phyloP scores from a whole-genome alignment of 2,113 vertebrate genomes.

The Cavia porcellus region DNA sequence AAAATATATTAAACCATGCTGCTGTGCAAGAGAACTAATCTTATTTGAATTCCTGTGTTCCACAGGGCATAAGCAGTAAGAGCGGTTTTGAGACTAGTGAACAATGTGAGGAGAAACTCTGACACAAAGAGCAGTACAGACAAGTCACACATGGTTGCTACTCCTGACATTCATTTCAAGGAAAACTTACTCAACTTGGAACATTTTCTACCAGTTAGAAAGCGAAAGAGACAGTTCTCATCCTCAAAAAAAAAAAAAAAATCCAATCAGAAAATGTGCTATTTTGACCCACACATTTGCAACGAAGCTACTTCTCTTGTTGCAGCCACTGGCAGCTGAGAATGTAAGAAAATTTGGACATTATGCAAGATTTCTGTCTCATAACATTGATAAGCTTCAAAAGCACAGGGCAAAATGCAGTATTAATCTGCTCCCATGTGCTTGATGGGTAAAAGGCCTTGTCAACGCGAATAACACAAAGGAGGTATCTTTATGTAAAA shows the following conservation, averaged over 20 bases:
- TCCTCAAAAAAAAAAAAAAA: constrained; percentile 50
- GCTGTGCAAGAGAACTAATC: background rate
- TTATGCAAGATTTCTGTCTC: constrained; percentile 58
- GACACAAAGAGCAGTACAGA: background rate
- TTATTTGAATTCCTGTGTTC: background rate
- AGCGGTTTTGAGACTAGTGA: background rate
- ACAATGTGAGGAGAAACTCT: constrained; percentile 25
- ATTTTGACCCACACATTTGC: constrained; percentile 36
- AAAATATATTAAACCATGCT: background rate
- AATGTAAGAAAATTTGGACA: constrained; percentile 36
- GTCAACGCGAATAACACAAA: constrained; percentile 76
- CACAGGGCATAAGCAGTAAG: background rate
- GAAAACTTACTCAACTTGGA: constrained; percentile 32
- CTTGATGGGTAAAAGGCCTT: constrained; percentile 69
- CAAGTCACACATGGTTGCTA: background rate
- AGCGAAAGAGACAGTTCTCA: constrained; percentile 54
- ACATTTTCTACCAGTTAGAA: constrained; percentile 8
- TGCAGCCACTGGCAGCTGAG: background rate
- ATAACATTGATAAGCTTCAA: constrained; percentile 64
- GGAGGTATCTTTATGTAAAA: constrained; percentile 78
- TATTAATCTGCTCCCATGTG: constrained; percentile 52
- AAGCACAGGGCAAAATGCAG: constrained; percentile 66
- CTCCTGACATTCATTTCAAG: background rate
- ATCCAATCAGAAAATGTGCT: constrained; percentile 51
- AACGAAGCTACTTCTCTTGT: background rate